These are phyloP conservation scores for Apotomis turbidana DNA, from an alignment of 2,888 invertebrate species.

Conservation along the genomic window DNA sequence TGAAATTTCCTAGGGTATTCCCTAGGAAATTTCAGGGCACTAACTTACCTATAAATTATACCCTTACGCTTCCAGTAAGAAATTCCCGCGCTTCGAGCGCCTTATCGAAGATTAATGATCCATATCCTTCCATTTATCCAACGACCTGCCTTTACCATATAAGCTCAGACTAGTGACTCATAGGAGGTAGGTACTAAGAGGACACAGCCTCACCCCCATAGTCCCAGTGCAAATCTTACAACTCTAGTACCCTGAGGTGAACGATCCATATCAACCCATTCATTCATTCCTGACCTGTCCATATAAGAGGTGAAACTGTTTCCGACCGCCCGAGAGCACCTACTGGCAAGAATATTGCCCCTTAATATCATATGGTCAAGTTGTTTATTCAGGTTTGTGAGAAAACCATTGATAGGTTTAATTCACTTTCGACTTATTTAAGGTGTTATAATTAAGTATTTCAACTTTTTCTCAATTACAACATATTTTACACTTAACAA, in stretches of 20 bases:
- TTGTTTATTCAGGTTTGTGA: slow-evolving; percentile 11
- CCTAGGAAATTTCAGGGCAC: no score
- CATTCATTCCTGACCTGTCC: slow-evolving; percentile 37
- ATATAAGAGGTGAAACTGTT: slow-evolving; percentile 41
- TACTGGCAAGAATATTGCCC: slow-evolving; percentile 34
- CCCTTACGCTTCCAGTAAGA: background rate
- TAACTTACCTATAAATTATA: background rate
- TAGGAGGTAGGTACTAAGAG: background rate
- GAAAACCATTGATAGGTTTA: slow-evolving; percentile 28
- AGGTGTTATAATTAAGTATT: background rate
- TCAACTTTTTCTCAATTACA: background rate
- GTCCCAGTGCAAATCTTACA: slow-evolving; percentile 3
- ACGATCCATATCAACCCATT: slow-evolving; percentile 29
- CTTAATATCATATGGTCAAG: slow-evolving; percentile 27
- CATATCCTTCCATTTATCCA: background rate
- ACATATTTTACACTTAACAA: background rate
- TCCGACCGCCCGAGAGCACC: slow-evolving; percentile 24
- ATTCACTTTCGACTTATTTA: slow-evolving; percentile 34
- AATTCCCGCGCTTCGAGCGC: background rate
- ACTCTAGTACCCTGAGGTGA: slow-evolving; percentile 19
- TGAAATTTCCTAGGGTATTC: no score
- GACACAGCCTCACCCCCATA: slow-evolving; percentile 2
- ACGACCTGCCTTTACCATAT: background rate
- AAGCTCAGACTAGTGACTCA: slow-evolving; percentile 16
- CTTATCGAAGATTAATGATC: background rate